These are phyloP conservation scores for Alces alces DNA, from an alignment of 2,113 vertebrate species.

Conservation along the genomic window DNA sequence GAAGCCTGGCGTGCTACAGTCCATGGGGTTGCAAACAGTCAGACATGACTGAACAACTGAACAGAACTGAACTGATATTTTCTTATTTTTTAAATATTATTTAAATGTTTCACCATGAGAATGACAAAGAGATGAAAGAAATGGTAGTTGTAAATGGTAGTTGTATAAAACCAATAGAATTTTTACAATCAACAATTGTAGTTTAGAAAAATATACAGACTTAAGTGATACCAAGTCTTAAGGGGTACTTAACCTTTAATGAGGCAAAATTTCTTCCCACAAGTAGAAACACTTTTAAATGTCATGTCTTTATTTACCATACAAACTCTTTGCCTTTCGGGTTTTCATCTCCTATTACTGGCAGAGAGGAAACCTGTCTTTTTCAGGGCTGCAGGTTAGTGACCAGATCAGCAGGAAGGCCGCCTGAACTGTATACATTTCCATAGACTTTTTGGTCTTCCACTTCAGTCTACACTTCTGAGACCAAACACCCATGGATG, in stretches of 20 bases:
- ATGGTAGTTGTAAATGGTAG: background rate
- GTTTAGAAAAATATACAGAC: background rate
- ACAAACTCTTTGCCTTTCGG: background rate
- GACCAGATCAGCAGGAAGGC: background rate
- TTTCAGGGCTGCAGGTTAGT: background rate
- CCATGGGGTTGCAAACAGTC: background rate
- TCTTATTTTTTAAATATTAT: background rate
- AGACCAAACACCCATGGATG: background rate
- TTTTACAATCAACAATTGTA: background rate
- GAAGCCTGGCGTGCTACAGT: background rate
- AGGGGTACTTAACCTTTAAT: background rate
- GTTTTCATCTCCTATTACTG: background rate
- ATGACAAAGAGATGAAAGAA: background rate
- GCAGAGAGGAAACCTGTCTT: background rate
- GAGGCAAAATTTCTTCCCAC: background rate
- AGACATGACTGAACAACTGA: background rate
- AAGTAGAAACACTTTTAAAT: background rate
- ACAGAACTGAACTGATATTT: background rate
- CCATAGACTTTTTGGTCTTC: background rate
- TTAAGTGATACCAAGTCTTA: background rate
- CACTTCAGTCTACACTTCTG: conserved; percentile 40
- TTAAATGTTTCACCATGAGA: background rate
- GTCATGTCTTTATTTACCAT: background rate
- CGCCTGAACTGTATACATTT: background rate
- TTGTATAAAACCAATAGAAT: background rate